These are phyloP conservation scores for Pharmacophagus antenor DNA, from an alignment of 2,888 invertebrate species.

Conservation along the genomic window DNA sequence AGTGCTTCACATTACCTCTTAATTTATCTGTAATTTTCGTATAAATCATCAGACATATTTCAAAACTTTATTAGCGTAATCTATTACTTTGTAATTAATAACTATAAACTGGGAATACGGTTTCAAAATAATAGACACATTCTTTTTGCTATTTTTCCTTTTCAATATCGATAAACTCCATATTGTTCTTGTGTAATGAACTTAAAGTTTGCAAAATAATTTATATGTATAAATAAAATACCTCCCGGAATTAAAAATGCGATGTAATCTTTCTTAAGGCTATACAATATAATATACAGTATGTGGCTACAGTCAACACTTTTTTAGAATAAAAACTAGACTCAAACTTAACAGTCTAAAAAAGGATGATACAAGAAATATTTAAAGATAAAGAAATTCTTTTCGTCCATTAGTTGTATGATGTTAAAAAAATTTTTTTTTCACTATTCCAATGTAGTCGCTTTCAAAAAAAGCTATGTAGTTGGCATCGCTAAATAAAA, in stretches of 20 bases:
- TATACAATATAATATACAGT: no score
- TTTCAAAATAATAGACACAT: not conserved
- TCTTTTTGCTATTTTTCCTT: no score
- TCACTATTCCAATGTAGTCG: slow-evolving; percentile 3
- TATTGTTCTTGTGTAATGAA: no score
- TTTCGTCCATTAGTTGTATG: not conserved
- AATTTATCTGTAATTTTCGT: slow-evolving; percentile 15
- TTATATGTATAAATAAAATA: no score
- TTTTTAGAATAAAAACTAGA: no score
- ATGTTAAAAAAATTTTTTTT: slow-evolving; percentile 1
- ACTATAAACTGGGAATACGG: no score
- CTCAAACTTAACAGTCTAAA: not conserved
- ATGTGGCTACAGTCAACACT: no score
- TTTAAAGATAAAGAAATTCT: not conserved
- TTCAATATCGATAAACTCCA: no score
- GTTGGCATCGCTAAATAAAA: slow-evolving; percentile 23
- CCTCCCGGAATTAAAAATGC: no score
- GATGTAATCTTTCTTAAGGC: no score
- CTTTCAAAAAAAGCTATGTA: slow-evolving; percentile 11
- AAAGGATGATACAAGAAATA: not conserved
- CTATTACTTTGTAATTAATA: not conserved
- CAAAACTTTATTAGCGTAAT: not conserved
- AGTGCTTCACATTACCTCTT: slow-evolving; percentile 7
- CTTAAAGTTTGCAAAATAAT: no score
- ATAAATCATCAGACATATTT: not conserved